These are phyloP conservation scores for Capreolus pygargus DNA, from an alignment of 2,113 vertebrate species.

Conservation along the genomic window DNA sequence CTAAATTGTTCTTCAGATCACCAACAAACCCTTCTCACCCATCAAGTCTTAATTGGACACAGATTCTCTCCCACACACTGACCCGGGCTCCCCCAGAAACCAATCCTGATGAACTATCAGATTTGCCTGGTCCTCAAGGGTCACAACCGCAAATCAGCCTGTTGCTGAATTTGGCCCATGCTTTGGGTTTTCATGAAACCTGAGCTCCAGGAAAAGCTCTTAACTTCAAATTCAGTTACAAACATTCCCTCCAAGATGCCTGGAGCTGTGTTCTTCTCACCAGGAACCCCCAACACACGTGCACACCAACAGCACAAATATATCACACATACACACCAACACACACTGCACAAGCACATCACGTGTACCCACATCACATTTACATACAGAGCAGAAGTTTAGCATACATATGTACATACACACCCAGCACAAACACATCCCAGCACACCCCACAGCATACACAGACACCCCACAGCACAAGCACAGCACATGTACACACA, in stretches of 20 bases:
- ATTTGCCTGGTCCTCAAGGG: conserved; percentile 58
- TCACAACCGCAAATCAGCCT: conserved; percentile 64
- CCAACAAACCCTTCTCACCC: conserved; percentile 13
- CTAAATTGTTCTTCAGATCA: conserved; percentile 36
- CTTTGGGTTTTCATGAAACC: conserved; percentile 59
- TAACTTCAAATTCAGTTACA: conserved; percentile 17
- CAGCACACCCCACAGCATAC: neutral
- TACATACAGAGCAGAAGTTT: neutral
- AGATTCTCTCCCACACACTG: conserved; percentile 61
- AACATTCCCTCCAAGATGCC: conserved; percentile 47
- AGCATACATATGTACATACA: neutral
- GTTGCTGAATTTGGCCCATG: conserved; percentile 67
- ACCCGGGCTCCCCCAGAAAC: conserved; percentile 49
- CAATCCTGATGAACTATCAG: conserved; percentile 58
- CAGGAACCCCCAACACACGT: neutral
- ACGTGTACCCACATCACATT: neutral
- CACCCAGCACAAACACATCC: neutral
- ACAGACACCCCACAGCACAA: neutral
- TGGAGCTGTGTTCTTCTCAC: neutral
- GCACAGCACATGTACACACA: neutral
- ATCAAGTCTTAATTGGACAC: conserved; percentile 63
- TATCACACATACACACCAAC: neutral
- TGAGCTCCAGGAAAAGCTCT: conserved; percentile 44
- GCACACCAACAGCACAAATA: neutral
- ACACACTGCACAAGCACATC: neutral